Base-by-base conservation (phyloP, 2,797 vertebrate species). In the Dipus sagitta region DNA sequence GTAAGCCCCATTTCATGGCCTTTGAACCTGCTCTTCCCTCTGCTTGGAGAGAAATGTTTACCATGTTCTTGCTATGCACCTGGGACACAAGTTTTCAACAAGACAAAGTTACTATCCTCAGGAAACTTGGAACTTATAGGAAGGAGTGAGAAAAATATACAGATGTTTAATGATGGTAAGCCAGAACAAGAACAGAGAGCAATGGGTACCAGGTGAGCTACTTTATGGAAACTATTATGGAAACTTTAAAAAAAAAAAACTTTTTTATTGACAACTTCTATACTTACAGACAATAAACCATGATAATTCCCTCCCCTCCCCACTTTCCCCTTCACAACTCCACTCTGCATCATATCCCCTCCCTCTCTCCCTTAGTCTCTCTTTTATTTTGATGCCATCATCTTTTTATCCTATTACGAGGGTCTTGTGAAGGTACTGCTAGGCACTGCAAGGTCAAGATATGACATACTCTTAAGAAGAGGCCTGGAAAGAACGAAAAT, bases 21-120 rank as follows among this genome's bases (percentile, higher is more conserved):
- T 94, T 80, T 94, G 72, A 30, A 70, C 71, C 86, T 86, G 38
- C 15, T 88, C 34, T 82, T 74, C 71, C 8, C 68, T 95, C 68
- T 88, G 32, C 60, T 90, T 86, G 68, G 54, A 68, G 77, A 74
- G 68, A 60, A 62, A 34, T 71, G 6, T 64, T 85, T 82, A 65
- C 24, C 17, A 3, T 38, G 42, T 81, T 65, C 65, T 18, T 78
- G 15, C 34, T 93, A 2, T 85, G n/a, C 30, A 24, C 24, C 28
- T n/a, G 60, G 20, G 86, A 77, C 28, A n/a, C 54, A 52, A 71
- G 7, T 28, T 92, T 86, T 67, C 24, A 82, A 38, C 28, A 95
- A 81, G 75, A 60, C 17, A 58, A 88, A 42, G 14, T n/a, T 81
- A 82, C 28, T 84, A 2, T 78, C 6, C n/a, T 72, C 18, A 34